Evolutionary conservation across 2,888 invertebrate species (phyloP), one percentile per base, ranked within the genome.

Genomic region (Caenorhabditis imperialis): DNA sequence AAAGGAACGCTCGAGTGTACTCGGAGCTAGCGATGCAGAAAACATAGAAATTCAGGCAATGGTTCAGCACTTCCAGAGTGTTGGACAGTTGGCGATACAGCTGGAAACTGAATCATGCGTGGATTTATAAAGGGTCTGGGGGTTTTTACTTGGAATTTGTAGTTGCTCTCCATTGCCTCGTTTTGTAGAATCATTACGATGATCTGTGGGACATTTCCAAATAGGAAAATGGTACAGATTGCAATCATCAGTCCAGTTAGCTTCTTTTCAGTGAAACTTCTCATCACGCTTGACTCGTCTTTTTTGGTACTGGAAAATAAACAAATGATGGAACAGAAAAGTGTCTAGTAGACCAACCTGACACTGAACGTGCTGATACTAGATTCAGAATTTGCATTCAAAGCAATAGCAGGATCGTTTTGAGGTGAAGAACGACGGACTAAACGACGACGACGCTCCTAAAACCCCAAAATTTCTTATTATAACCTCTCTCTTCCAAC

Each of bases 31-130:
- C 85, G 61, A 87, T 79, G 63, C 88, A 88, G 75, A 88, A 88
- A 27, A 88, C 83, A 75, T 88, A 88, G 72, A 88, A 88, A 77
- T 88, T 88, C 35, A 86, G 67, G 67, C 86, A 86, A 54, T 87
- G 87, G 60, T 88, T 88, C 37, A 85, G 60, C 10, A 88, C 85
- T 75, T 88, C 88, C 22, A 83, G 42, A 25, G 83, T 62, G 72
- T 88, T 88, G 16, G 87, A 86, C 18, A 82, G 47, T 44, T 85
- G 78, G 6, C 88, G 87, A 57, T 86, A 88, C 1, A 88, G 58
- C 87, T 87, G 70, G 42, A 79, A 71, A 22, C 3, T 22, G 20
- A 58, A 25, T 25, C 16, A 16, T 42, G 35, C 42, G 30, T 51
- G 42, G 44, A 33, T n/a, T n/a, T n/a, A n/a, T n/a, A n/a, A n/a